Evolutionary conservation across 2,797 vertebrate genomes (phyloP).

Genomic region (Rhincodon typus): DNA sequence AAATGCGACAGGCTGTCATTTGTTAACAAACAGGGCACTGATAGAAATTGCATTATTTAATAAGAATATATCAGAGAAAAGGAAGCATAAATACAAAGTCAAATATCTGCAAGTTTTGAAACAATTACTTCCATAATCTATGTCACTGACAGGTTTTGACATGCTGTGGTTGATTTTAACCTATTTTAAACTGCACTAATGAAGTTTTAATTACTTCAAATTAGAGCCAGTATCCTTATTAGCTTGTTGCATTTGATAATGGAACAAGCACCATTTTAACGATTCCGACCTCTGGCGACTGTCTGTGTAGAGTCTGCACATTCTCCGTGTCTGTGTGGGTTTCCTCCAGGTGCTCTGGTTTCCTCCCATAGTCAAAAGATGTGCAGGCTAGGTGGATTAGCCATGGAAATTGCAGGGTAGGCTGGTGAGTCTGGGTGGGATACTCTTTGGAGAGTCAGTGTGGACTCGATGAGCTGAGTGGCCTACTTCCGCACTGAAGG

Average conservation of each 20-base stretch:
- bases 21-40: slow-evolving; percentile 2
- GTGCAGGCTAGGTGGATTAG: no score
- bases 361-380: no score
- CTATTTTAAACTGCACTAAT: background rate
- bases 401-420: no score
- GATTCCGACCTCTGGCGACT: background rate
- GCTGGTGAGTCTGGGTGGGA: no score
- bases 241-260: background rate
- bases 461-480: no score
- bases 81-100: background rate
- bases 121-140: background rate
- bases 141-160: background rate
- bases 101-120: background rate
- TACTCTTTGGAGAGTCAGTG: no score
- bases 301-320: no score
- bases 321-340: no score
- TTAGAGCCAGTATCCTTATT: background rate
- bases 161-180: background rate
- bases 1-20: background rate
- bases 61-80: background rate
- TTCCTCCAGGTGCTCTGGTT: no score
- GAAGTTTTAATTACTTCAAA: background rate
- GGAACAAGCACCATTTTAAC: background rate
- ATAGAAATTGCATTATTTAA: background rate
- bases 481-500: no score